Base-by-base conservation (phyloP, 2,797 vertebrate genomes). In the Pangasius macronema region DNA sequence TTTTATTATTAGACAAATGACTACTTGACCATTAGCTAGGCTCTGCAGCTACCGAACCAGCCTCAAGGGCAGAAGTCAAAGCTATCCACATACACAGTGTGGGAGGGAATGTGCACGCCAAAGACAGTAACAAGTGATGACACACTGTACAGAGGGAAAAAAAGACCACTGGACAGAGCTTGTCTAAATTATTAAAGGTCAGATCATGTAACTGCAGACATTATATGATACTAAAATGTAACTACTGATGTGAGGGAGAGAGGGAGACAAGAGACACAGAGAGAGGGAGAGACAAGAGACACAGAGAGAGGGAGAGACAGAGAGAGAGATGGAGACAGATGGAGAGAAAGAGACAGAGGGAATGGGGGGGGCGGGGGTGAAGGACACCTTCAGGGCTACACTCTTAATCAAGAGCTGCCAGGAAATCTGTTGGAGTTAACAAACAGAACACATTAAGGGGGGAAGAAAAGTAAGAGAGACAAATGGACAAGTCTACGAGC, bases 61-160 rank as follows among this genome's bases (percentile, higher is more conserved):
- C 72, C 72, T 85, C 42, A 8, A 67, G 73, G 73, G n/a, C 73
- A 53, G 57, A 61, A 67, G 49, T 33, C 85, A 76, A 51, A 59
- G 72, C 24, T 36, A 36, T 27, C 49, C 14, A 63, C 22, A 53
- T 51, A 30, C 11, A 2, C 42, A 18, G 22, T 55, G 72, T 42
- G 81, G 4, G 70, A 53, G 80, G 0, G 51, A 27, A 57, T 27
- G 80, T 73, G 80, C 36, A 55, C 16, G 68, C 14, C 1, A 85
- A 33, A 73, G 77, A 80, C 49, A 27, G 24, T 30, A 70, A 81
- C 72, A 68, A 57, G 33, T 33, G 61, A 46, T 82, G 81, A 87
- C 36, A 77, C 36, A 24, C 1, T 13, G 11, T 55, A 68, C 9
- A 33, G 70, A 73, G n/a, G n/a, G 68, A 55, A 36, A 36, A 39